Base-by-base conservation (phyloP, 2,888 invertebrate species). In the Meteorus cinctellus region DNA sequence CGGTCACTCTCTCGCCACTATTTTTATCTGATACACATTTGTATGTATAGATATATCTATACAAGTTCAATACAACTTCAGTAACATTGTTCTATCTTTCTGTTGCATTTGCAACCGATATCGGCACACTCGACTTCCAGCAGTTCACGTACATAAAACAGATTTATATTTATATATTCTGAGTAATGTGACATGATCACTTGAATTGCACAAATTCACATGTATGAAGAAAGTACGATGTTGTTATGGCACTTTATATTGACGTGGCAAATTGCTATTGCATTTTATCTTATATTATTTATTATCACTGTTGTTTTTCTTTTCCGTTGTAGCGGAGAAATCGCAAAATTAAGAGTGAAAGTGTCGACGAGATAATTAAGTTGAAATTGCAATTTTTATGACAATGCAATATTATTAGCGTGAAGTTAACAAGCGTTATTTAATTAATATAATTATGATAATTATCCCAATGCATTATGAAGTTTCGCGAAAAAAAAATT, bases 281-380 rank as follows among this genome's bases (percentile, higher is more conserved):
- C 34, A 34, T 8, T 41, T 14, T 0, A 41, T 41, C 19, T 45
- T 65, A 19, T 29, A 19, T 5, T 24, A 29, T 63, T 16, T 24
- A 29, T 63, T 14, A 34, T 63, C 27, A 29, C 14, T 12, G 24
- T n/a, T 8, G 12, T 65, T 4, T 4, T 36, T 29, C 36, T 19
- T n/a, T 19, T 31, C 4, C 12, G 19, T 5, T 66, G 41, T 12
- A 51, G 29, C 29, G 14, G 72, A 72, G 63, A 72, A 72, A 72
- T 63, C 72, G 62, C 14, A 62, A 72, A 24, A 48, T 62, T 48
- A 63, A 60, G 41, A 69, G 69, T 69, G 69, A 69, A 69, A 69
- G 69, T 69, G 69, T 69, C 69, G 45, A 59, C 31, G n/a, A 59
- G 24, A 59, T 45, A 27, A 41, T 45, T 45, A 68, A 48, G 29